A percentile compares a stretch with the other conserved stretches of the same genome.
Conservation (phyloP, 2,797 vertebrate species). For the Odontamblyopus lacepedii region DNA sequence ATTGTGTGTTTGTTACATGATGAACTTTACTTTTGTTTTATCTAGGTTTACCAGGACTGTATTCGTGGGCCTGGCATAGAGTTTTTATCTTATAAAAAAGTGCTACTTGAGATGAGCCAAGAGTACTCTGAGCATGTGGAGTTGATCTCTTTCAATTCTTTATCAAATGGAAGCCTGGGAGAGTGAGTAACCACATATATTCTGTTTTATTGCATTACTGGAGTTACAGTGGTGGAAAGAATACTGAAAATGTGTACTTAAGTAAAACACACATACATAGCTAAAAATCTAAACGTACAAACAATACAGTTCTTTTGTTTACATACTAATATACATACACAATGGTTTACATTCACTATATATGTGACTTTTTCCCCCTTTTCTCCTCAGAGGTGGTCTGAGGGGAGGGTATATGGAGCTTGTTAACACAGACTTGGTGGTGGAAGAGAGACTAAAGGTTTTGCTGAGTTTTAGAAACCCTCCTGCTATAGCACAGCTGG, state of each 20-base stretch:
- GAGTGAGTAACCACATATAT: slow-evolving; percentile 76
- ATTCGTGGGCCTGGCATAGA: slow-evolving; percentile 69
- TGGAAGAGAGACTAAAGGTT: slow-evolving; percentile 40
- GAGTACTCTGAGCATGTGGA: slow-evolving; percentile 71
- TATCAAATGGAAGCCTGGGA: slow-evolving; percentile 75
- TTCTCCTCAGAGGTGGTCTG: slow-evolving; percentile 64
- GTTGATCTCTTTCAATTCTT: slow-evolving; percentile 83
- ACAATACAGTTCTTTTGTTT: too few relatives aligned
- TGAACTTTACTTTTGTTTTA: neutral
- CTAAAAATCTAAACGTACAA: too few relatives aligned
- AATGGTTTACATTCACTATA: neutral
- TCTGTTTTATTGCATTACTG: too few relatives aligned
- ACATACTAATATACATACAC: too few relatives aligned
- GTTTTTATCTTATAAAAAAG: slow-evolving; percentile 88
- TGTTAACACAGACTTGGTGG: slow-evolving; percentile 63
- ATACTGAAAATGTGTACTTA: too few relatives aligned
- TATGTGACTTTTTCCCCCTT: neutral
- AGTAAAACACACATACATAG: too few relatives aligned
- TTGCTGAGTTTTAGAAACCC: slow-evolving; percentile 36
- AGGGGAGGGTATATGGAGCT: slow-evolving; percentile 71
- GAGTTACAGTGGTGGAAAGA: too few relatives aligned
- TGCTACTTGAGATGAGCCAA: slow-evolving; percentile 81
- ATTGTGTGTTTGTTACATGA: neutral
- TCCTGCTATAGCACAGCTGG: slow-evolving; percentile 64
- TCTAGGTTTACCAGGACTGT: slow-evolving; percentile 85